Evolutionary conservation across 2,113 vertebrate species (phyloP).

Genomic region (Burhinus bistriatus): DNA sequence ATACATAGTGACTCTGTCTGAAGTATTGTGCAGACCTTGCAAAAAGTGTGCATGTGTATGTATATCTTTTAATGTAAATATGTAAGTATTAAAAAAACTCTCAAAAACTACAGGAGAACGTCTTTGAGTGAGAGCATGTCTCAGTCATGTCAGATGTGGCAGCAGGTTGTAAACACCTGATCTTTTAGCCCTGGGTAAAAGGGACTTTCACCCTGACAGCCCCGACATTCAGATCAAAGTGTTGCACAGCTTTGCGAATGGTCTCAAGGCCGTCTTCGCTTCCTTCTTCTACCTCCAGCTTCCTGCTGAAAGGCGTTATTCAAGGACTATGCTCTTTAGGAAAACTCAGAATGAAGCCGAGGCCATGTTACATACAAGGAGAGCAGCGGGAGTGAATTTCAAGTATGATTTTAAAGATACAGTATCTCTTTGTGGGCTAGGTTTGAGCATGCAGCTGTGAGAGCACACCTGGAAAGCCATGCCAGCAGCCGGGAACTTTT

Average conservation of each 20-base stretch:
- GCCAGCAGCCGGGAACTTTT: background rate
- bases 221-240: background rate
- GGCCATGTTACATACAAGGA: background rate
- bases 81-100: background rate
- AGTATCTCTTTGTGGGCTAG: background rate
- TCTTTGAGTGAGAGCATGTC: background rate
- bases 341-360: background rate
- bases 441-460: background rate
- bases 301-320: background rate
- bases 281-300: background rate
- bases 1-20: background rate
- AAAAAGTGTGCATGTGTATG: background rate
- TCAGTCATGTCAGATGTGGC: background rate
- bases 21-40: background rate
- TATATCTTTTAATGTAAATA: background rate
- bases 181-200: background rate
- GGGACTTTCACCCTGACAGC: slow-evolving; percentile 14
- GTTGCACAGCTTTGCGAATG: background rate
- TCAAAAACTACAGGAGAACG: background rate
- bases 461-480: background rate
- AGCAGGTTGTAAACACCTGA: background rate
- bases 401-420: background rate
- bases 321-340: background rate
- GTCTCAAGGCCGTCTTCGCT: background rate
- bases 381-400: background rate